Evolutionary conservation across 2,888 invertebrate genomes (phyloP).

Genomic region (Oscheius myriophilus): DNA sequence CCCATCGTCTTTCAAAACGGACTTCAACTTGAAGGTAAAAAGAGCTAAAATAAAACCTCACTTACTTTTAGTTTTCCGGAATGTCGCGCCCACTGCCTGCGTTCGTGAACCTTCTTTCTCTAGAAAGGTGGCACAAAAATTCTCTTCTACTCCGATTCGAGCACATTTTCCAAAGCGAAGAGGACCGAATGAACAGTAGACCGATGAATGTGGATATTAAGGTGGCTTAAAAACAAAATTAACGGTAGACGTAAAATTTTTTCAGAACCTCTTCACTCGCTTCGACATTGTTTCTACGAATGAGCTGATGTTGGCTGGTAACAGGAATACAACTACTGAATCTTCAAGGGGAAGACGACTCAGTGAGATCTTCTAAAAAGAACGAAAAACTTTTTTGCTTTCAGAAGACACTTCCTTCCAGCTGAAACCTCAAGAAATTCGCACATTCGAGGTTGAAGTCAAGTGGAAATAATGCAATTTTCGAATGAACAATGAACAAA

Average conservation of each 20-base stretch:
- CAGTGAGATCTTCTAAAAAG: not conserved
- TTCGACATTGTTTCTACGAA: slow-evolving; percentile 38
- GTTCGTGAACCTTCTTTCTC: slow-evolving; percentile 71
- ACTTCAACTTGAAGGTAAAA: slow-evolving; percentile 19
- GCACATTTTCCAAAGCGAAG: slow-evolving; percentile 71
- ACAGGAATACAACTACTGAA: slow-evolving; percentile 28
- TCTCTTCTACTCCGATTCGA: slow-evolving; percentile 72
- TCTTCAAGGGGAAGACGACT: not conserved
- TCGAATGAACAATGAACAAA: slow-evolving; percentile 1
- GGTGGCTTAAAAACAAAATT: slow-evolving; percentile 57
- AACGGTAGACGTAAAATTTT: not conserved
- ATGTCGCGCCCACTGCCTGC: slow-evolving; percentile 51
- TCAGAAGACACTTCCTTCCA: slow-evolving; percentile 20
- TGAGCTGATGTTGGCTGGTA: slow-evolving; percentile 45
- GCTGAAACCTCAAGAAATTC: slow-evolving; percentile 48
- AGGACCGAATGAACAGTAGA: slow-evolving; percentile 57
- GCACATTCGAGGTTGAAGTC: slow-evolving; percentile 39
- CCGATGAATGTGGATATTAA: slow-evolving; percentile 69
- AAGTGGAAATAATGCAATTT: slow-evolving; percentile 18
- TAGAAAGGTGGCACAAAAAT: slow-evolving; percentile 70
- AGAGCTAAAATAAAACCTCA: not conserved
- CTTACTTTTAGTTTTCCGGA: slow-evolving; percentile 49
- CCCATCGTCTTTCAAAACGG: slow-evolving; percentile 28
- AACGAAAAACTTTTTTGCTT: slow-evolving; percentile 1
- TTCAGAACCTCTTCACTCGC: slow-evolving; percentile 47